A percentile compares a stretch with the other conserved stretches of the same genome.
Evolutionary conservation across 1,140 invertebrate genomes (phyloP).

Genomic region (Stegodyphus dumicola): DNA sequence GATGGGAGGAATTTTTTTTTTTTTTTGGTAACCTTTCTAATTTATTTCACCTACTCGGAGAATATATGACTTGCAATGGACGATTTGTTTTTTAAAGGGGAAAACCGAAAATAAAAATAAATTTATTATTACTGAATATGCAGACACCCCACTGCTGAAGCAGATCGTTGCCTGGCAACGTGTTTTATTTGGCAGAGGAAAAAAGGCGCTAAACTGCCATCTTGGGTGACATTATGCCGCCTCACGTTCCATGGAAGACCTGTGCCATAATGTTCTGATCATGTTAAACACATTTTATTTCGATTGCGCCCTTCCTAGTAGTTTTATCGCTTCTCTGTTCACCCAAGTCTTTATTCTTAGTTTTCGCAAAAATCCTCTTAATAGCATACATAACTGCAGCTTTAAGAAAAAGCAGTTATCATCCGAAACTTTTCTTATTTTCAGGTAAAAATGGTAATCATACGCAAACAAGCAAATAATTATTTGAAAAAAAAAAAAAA

Average conservation of each 20-base stretch:
- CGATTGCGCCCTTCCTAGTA: slow-evolving; percentile 21
- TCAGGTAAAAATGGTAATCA: too few species aligned
- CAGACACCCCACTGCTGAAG: slow-evolving; percentile 24
- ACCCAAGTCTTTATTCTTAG: too few species aligned
- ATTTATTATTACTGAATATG: slow-evolving; percentile 60
- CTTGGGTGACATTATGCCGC: slow-evolving; percentile 55
- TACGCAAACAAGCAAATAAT: too few species aligned
- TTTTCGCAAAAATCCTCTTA: too few species aligned
- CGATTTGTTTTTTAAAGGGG: slow-evolving; percentile 54
- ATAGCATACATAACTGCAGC: too few species aligned
- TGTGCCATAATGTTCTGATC: slow-evolving; percentile 44
- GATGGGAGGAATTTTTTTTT: neutral
- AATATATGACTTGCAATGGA: slow-evolving; percentile 16
- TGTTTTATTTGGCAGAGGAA: slow-evolving; percentile 29
- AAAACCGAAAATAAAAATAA: slow-evolving; percentile 37
- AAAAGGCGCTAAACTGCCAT: slow-evolving; percentile 44
- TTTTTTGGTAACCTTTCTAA: slow-evolving; percentile 13
- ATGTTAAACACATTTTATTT: slow-evolving; percentile 61
- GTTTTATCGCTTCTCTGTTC: slow-evolving; percentile 20
- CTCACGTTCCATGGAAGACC: slow-evolving; percentile 43
- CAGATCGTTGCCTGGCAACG: slow-evolving; percentile 47
- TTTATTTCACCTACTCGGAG: slow-evolving; percentile 26
- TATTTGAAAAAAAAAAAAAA: too few species aligned
- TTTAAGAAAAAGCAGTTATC: too few species aligned
- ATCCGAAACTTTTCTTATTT: too few species aligned